Evolutionary conservation across 2,113 vertebrate species (phyloP).

Genomic region (Acrocephalus kingi): DNA sequence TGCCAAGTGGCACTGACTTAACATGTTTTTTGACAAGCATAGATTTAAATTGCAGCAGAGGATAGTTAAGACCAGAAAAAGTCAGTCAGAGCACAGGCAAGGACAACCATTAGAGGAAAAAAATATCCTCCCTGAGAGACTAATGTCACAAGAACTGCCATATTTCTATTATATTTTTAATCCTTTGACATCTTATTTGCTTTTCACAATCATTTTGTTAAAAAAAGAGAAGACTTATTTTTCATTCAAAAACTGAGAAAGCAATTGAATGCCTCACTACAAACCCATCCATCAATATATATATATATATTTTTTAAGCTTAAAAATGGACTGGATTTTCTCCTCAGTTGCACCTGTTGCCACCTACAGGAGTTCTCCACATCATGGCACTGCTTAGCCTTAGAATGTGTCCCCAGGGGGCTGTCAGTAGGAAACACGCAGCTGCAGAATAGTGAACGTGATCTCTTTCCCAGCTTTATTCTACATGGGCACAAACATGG

Average conservation of each 20-base stretch:
- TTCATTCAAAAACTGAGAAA: neutral
- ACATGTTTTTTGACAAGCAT: neutral
- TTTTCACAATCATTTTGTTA: neutral
- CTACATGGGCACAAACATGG: too few species aligned
- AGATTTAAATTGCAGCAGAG: neutral
- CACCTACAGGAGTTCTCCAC: neutral
- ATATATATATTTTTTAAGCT: neutral
- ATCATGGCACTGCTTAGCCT: neutral
- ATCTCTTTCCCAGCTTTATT: neutral
- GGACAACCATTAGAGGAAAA: neutral
- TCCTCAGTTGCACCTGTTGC: neutral
- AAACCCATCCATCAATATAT: neutral
- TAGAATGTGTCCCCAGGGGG: neutral
- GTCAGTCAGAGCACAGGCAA: neutral
- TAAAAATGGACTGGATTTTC: neutral
- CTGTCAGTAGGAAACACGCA: neutral
- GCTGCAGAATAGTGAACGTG: neutral
- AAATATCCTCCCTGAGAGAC: neutral
- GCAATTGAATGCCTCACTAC: neutral
- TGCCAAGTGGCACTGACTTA: neutral
- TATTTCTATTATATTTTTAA: neutral
- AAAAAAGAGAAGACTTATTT: neutral
- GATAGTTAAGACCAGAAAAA: neutral
- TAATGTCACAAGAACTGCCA: neutral
- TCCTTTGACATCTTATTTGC: neutral